Percentiles rank a stretch among this genome's conserved stretches.
Evolutionary conservation across 2,888 invertebrate genomes (phyloP).

Genomic region (Eubasilissa splendida): DNA sequence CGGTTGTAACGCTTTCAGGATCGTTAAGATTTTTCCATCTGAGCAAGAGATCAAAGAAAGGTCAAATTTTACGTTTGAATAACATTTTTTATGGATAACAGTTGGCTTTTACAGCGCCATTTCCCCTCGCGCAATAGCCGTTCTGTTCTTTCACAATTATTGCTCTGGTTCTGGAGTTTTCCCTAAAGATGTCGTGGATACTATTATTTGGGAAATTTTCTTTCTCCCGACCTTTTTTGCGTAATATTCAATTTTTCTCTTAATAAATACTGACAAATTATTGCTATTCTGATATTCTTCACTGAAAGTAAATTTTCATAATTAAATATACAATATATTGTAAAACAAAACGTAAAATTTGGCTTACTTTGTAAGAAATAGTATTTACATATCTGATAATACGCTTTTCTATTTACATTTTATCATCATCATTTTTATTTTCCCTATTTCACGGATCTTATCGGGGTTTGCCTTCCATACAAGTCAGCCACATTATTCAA

Average conservation of each 20-base stretch:
- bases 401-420: too few relatives aligned
- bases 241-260: conserved; percentile 31
- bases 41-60: conserved; percentile 46
- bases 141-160: conserved; percentile 47
- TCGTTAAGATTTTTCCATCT: conserved; percentile 40
- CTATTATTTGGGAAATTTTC: conserved; percentile 5
- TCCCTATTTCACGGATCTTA: too few relatives aligned
- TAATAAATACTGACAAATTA: conserved; percentile 26
- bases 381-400: too few relatives aligned
- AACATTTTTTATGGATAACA: conserved; percentile 52
- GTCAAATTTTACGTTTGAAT: conserved; percentile 51
- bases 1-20: conserved; percentile 32
- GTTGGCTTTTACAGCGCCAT: conserved; percentile 50
- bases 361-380: too few relatives aligned
- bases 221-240: conserved; percentile 21
- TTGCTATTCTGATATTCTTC: not conserved
- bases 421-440: too few relatives aligned
- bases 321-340: too few relatives aligned
- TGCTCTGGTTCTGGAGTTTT: conserved; percentile 31
- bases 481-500: too few relatives aligned
- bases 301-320: too few relatives aligned
- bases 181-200: conserved; percentile 43
- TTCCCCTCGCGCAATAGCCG: conserved; percentile 43
- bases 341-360: too few relatives aligned
- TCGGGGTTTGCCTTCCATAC: too few relatives aligned